Evolutionary conservation across 2,113 vertebrate genomes (phyloP).

Genomic region (Psammodynastes pulverulentus): DNA sequence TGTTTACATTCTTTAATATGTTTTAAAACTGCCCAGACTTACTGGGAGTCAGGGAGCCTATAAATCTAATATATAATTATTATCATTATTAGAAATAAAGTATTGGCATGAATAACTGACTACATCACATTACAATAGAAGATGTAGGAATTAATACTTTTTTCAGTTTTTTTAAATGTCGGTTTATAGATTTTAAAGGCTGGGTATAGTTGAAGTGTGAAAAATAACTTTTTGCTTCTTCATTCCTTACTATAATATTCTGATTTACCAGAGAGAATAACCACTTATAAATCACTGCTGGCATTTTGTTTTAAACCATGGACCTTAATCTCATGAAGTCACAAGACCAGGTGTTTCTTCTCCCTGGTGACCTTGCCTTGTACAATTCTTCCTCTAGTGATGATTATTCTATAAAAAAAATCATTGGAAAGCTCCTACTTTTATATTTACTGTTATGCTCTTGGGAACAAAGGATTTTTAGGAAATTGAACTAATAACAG

Average conservation of each 20-base stretch:
- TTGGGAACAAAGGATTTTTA: background rate
- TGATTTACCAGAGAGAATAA: conserved; percentile 33
- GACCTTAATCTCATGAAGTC: conserved; percentile 47
- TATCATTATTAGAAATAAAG: background rate
- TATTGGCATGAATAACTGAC: background rate
- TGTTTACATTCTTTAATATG: background rate
- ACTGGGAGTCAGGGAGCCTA: background rate
- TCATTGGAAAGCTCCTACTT: background rate
- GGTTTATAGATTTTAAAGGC: background rate
- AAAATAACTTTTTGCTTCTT: background rate
- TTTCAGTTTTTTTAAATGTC: background rate
- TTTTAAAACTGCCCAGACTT: background rate
- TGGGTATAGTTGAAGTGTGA: background rate
- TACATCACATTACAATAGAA: background rate
- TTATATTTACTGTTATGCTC: background rate
- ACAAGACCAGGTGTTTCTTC: conserved; percentile 63
- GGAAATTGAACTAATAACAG: background rate
- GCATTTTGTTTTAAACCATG: conserved; percentile 35
- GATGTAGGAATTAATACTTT: background rate
- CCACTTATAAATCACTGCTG: conserved; percentile 34
- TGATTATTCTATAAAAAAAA: background rate
- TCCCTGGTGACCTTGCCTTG: conserved; percentile 35
- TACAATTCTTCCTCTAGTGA: conserved; percentile 17
- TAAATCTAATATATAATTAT: background rate
- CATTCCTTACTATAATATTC: background rate